Conservation (phyloP, 2,888 invertebrate genomes). For the Amphimallon solstitiale region DNA sequence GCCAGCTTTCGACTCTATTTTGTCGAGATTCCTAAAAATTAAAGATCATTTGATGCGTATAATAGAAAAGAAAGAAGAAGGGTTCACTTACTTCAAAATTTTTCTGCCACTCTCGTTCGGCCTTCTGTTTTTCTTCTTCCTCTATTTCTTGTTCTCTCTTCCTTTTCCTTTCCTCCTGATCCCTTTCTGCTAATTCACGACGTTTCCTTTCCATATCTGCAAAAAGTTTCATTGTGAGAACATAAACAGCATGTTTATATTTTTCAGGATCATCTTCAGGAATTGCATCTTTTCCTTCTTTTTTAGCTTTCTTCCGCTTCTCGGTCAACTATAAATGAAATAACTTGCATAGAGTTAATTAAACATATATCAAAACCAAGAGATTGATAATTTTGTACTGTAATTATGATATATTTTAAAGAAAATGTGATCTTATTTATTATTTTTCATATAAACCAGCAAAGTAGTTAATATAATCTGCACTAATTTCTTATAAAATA, state of each 20-base stretch:
- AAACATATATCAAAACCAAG: constrained; percentile 6
- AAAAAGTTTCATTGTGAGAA: constrained; percentile 96
- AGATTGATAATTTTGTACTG: constrained; percentile 18
- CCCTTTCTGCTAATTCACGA: constrained; percentile 86
- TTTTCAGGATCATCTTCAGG: constrained; percentile 89
- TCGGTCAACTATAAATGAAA: constrained; percentile 78
- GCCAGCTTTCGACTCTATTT: constrained; percentile 93
- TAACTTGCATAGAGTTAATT: constrained; percentile 36
- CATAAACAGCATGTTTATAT: constrained; percentile 93
- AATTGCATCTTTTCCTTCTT: constrained; percentile 86
- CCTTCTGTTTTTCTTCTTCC: constrained; percentile 87
- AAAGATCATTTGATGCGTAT: constrained; percentile 39
- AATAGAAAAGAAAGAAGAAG: neutral
- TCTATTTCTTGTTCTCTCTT: constrained; percentile 94
- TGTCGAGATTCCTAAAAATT: constrained; percentile 83
- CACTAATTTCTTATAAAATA: too few relatives aligned
- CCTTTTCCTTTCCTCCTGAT: constrained; percentile 92
- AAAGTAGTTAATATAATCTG: too few relatives aligned
- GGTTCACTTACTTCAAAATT: constrained; percentile 85
- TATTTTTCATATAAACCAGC: too few relatives aligned
- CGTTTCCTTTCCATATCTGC: constrained; percentile 96
- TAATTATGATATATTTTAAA: too few relatives aligned
- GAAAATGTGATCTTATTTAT: too few relatives aligned
- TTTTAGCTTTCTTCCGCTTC: constrained; percentile 92
- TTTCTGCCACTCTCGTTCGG: constrained; percentile 97